These are phyloP conservation scores for Magallana ariakensis DNA, from an alignment of 1,140 invertebrate genomes.

Conservation along the genomic window DNA sequence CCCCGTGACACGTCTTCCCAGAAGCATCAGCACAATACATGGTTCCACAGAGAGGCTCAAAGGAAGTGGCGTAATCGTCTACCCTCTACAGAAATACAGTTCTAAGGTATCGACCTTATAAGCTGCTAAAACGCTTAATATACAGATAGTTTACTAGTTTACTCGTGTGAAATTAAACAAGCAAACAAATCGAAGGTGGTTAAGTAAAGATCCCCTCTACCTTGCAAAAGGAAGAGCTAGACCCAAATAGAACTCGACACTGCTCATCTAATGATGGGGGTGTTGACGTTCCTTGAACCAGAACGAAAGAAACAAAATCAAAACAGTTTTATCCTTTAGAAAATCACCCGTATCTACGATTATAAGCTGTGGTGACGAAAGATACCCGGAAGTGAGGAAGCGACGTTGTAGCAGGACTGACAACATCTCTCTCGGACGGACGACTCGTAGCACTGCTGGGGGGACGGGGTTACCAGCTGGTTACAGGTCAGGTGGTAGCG, in stretches of 20 bases:
- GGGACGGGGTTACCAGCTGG: neutral
- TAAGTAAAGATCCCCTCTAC: neutral
- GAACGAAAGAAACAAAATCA: too few species aligned
- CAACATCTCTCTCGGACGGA: neutral
- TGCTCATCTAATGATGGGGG: constrained; percentile 3
- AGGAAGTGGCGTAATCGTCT: neutral
- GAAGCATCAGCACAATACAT: constrained; percentile 21
- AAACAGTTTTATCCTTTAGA: too few species aligned
- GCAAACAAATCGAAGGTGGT: too few species aligned
- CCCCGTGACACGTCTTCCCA: neutral
- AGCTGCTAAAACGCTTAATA: too few species aligned
- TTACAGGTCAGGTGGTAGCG: neutral
- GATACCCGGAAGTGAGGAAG: neutral
- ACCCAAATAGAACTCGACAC: neutral
- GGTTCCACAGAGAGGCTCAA: neutral
- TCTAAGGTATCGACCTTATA: too few species aligned
- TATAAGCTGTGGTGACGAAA: too few species aligned
- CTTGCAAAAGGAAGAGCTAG: neutral
- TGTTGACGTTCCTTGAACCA: neutral
- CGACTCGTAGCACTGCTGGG: constrained; percentile 23
- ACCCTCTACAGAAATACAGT: neutral
- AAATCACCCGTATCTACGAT: too few species aligned
- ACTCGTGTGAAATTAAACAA: too few species aligned
- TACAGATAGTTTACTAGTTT: too few species aligned
- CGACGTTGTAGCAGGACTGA: constrained; percentile 25